Base-by-base conservation (phyloP, 2,888 invertebrate species). In the Diogma glabrata region DNA sequence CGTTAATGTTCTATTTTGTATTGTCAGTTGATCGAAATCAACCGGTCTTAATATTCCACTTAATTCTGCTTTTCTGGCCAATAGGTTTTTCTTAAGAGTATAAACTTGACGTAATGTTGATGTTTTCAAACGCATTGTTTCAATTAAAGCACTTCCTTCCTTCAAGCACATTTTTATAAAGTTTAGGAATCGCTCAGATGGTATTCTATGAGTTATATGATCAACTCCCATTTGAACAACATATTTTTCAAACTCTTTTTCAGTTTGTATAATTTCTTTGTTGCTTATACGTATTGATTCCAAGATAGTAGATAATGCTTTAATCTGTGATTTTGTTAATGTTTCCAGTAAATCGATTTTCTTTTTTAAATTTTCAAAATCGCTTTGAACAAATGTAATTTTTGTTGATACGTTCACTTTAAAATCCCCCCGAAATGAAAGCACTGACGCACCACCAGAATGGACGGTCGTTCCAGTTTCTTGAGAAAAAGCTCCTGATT, bases 1-100 rank as follows among this genome's bases (percentile, higher is more conserved):
- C 9, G 67, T 58, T 38, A 73, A 66, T 54, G 74, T 70, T 17
- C 70, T 62, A 55, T 76, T 75, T 58, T 76, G 74, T 38, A 78
- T 78, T 46, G 69, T 66, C 48, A 79, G 56, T 58, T 76, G 73
- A 52, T 79, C 75, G 57, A 78, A 78, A 60, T 80, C 79, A 4
- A 77, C 71, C 0, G 73, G 71, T 36, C 72, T 72, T 10, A 80
- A 62, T 26, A 71, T 70, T 51, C 74, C 75, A 4, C 75, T 74
- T 1, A 78, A 60, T 59, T 77, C 75, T 45, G 72, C 67, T 49
- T 76, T 73, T 8, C 63, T 66, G 4, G 64, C 59, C 2, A 69
- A 51, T 53, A 63, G 61, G 0, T 59, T 61, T 7, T 64, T 63
- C 51, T 66, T 61, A 51, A 73, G 71, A 14, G 67, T 61, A 9